These are phyloP conservation scores for Thymallus thymallus DNA, from an alignment of 2,113 vertebrate species.

Conservation along the genomic window DNA sequence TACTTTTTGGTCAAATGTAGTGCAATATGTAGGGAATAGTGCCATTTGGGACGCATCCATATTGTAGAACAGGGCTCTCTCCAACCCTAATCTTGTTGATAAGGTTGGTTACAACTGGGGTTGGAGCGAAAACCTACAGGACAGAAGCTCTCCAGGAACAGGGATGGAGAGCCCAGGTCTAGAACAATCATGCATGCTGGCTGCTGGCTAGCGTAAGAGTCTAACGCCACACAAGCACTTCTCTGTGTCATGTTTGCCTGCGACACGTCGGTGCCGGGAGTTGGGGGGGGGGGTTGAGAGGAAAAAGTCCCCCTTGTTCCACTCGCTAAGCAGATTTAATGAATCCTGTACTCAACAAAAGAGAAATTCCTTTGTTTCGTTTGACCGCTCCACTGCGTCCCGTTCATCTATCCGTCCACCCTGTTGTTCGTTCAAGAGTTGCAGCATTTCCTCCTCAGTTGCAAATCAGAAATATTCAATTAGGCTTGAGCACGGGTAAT, in stretches of 20 bases:
- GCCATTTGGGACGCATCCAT: no score
- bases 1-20: no score
- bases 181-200: conserved; percentile 27
- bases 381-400: conserved; percentile 20
- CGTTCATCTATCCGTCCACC: neutral
- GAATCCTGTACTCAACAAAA: conserved; percentile 60
- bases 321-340: conserved; percentile 70
- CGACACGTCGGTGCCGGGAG: no score
- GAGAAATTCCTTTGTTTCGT: conserved; percentile 47
- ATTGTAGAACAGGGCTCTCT: neutral
- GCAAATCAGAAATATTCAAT: conserved; percentile 29
- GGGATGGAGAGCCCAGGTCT: no score
- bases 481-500: conserved; percentile 17
- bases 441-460: conserved; percentile 24
- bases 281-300: neutral
- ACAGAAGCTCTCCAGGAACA: no score
- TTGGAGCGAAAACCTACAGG: no score
- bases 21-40: no score
- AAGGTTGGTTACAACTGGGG: no score
- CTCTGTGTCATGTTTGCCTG: conserved; percentile 54
- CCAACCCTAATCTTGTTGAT: no score
- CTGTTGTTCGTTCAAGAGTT: neutral
- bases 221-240: conserved; percentile 58
- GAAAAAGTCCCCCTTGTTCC: conserved; percentile 54
- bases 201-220: conserved; percentile 60